Evolutionary conservation across 2,888 invertebrate genomes (phyloP), one percentile per base, ranked within the genome.

Genomic region (Drosophila affinis): DNA sequence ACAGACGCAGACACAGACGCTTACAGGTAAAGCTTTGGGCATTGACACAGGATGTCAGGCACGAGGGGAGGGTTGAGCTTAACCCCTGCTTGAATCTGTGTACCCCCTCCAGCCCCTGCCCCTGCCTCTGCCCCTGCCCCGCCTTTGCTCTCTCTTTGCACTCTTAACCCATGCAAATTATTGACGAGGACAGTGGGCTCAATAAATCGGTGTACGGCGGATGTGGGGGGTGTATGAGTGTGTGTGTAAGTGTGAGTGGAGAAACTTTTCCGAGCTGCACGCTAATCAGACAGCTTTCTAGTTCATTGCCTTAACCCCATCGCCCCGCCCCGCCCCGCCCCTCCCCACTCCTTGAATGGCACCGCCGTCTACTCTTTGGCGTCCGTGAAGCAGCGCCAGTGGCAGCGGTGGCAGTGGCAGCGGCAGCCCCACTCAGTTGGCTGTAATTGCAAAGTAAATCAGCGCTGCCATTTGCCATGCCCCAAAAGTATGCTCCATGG

Each of bases 201-300:
- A 81, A 87, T 87, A 83, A 83, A 87, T 87, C 87, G 74, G 48
- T 69, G 52, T 51, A 47, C 52, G 48, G 44, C n/a, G 39, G n/a
- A 14, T 14, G 14, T 14, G 14, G 14, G 6, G 39, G 62, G 44
- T 69, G 34, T 58, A 51, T 58, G 65, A n/a, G n/a, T 3, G 21
- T 3, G 14, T 39, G 34, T 51, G 53, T 56, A 32, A 60, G 59
- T 61, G 58, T 65, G 47, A 57, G 71, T 72, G 48, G 54, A 48
- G 74, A 72, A 87, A 84, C 77, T 84, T 83, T 87, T 71, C 56
- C 75, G 77, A 76, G 82, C 82, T 70, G 77, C 69, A 79, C 85
- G 83, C 83, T 84, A 84, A 84, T 84, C 83, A 84, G 83, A 84
- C 83, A 84, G 87, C 87, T 87, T 84, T 84, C 83, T 87, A 84